These are phyloP conservation scores for Xyrauchen texanus DNA, from an alignment of 2,113 vertebrate species.

Conservation along the genomic window DNA sequence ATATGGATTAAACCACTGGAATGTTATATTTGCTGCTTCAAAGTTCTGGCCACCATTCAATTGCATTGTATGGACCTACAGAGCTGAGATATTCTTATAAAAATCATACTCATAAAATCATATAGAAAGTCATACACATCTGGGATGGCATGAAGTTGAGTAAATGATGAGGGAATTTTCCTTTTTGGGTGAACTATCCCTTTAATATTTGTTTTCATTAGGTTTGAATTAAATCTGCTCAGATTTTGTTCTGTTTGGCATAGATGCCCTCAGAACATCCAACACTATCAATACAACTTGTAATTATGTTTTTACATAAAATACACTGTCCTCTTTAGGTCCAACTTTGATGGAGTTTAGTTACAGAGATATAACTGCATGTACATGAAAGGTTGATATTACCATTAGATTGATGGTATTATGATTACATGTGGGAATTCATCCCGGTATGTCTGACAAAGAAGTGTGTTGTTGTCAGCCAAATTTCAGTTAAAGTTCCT, in stretches of 20 bases:
- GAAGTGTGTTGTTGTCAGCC: not conserved
- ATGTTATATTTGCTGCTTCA: too few relatives aligned
- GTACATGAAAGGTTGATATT: not conserved
- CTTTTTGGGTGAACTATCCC: too few relatives aligned
- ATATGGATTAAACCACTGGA: too few relatives aligned
- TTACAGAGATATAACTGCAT: slow-evolving; percentile 13
- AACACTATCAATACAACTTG: not conserved
- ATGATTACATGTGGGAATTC: slow-evolving; percentile 37
- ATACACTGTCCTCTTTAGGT: not conserved
- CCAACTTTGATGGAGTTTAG: not conserved
- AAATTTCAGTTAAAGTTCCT: slow-evolving; percentile 62
- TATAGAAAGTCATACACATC: too few relatives aligned
- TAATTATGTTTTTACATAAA: not conserved
- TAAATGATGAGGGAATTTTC: too few relatives aligned
- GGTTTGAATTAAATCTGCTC: not conserved
- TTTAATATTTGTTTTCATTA: too few relatives aligned
- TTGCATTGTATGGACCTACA: too few relatives aligned
- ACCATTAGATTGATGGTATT: slow-evolving; percentile 30
- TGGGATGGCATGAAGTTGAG: too few relatives aligned
- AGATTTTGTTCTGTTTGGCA: not conserved
- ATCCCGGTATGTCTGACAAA: slow-evolving; percentile 23
- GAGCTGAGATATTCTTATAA: too few relatives aligned
- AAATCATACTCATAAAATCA: too few relatives aligned
- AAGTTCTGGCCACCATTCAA: too few relatives aligned
- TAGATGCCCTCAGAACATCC: not conserved